These are phyloP conservation scores for Geopemphigus sp. DNA, from an alignment of 1,140 invertebrate species.

Conservation along the genomic window DNA sequence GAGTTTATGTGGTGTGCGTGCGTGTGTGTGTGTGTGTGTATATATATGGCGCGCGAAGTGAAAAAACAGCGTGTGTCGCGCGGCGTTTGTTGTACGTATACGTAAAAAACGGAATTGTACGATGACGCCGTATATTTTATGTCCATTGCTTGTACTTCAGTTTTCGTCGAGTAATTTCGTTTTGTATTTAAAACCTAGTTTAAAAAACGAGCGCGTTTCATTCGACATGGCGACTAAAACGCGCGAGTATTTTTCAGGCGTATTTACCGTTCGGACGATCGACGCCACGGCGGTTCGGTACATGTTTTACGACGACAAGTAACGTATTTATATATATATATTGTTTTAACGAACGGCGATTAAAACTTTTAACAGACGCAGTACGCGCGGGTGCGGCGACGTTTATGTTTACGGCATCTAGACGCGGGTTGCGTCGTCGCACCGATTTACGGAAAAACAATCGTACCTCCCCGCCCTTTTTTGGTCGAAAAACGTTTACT, in stretches of 20 bases:
- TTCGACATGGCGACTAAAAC: neutral
- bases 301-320: neutral
- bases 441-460: too few species aligned
- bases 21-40: too few species aligned
- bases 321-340: neutral
- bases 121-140: neutral
- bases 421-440: too few species aligned
- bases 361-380: too few species aligned
- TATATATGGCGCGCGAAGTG: neutral
- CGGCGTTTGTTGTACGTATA: too few species aligned
- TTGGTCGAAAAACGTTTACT: too few species aligned
- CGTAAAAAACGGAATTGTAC: neutral
- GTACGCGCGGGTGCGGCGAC: too few species aligned
- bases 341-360: too few species aligned
- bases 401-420: too few species aligned
- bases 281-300: neutral
- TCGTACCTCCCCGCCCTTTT: too few species aligned
- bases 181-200: neutral
- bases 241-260: neutral
- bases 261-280: neutral
- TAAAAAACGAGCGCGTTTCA: neutral
- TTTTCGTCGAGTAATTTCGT: neutral
- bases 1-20: neutral
- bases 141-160: neutral
- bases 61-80: neutral